Evolutionary conservation across 1,140 invertebrate species (phyloP), one percentile per base, ranked within the genome.

Genomic region (Drosophila fuyamai): DNA sequence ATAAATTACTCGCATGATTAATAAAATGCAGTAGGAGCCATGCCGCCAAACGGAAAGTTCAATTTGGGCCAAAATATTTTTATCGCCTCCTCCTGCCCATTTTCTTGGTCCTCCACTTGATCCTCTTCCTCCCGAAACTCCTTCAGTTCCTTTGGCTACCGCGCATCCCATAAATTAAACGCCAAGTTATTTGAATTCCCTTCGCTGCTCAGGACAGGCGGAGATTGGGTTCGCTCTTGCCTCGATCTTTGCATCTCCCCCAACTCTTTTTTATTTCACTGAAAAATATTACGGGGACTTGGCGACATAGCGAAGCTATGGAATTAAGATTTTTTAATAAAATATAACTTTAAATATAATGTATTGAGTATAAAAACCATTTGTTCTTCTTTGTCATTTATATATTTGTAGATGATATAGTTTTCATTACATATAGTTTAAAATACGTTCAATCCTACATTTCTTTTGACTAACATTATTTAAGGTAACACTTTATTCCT

Each of bases 1-100:
- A 89, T 89, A 89, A 89, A 89, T 89, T 89, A 89, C 84, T 74
- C 81, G 80, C 77, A 89, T 89, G 85, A 89, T 89, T 89, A 89
- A 89, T 89, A 89, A 89, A 89, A 88, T 76, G 74, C 81, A 61
- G 65, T 72, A 65, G 62, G 53, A 71, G 74, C 44, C 40, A 58
- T 16, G 50, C 29, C 40, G 54, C 32, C 51, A 58, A 59, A 50
- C 57, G 54, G 41, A 79, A 79, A 68, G 76, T 89, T 89, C 84
- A 88, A 88, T 84, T 89, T 88, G 72, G 83, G 83, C 76, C 83
- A 88, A 88, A 88, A 88, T 88, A 88, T 88, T 88, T 86, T 83
- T 88, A 89, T 88, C 84, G 83, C 83, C 77, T 35, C n/a, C 50
- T 51, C 12, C 53, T 27, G 53, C 32, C 44, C 46, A 46, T 27